Conservation (phyloP, 2,888 invertebrate species). For the Microctonus brassicae region DNA sequence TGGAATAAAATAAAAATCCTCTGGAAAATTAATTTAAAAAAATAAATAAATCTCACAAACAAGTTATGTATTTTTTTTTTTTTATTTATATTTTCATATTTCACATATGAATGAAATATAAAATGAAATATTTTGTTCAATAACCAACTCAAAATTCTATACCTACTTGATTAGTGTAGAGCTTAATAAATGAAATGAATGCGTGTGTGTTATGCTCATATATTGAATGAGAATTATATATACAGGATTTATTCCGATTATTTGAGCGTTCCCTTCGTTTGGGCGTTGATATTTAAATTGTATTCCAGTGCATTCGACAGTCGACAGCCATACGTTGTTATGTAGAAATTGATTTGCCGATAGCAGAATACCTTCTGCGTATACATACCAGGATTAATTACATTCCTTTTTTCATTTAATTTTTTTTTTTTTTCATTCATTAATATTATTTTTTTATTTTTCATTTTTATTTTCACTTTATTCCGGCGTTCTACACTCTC, state of each 20-base stretch:
- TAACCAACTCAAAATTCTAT: background rate
- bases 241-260: slow-evolving; percentile 19
- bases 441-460: background rate
- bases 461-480: too few species aligned
- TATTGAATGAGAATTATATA: slow-evolving; percentile 8
- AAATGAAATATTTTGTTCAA: background rate
- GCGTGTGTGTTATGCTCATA: background rate
- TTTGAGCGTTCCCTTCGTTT: slow-evolving; percentile 1
- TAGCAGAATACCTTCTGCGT: slow-evolving; percentile 6
- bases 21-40: background rate
- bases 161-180: background rate
- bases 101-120: background rate
- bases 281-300: slow-evolving; percentile 26
- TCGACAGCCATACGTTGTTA: slow-evolving; percentile 19
- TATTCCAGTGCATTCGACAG: slow-evolving; percentile 12
- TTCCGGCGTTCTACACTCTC: too few species aligned
- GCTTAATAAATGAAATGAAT: slow-evolving; percentile 11
- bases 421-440: background rate
- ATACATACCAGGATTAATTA: slow-evolving; percentile 15
- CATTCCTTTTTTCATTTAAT: background rate
- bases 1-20: background rate
- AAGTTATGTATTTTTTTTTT: background rate
- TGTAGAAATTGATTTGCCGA: slow-evolving; percentile 16
- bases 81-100: background rate
- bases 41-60: background rate